These are phyloP conservation scores for Smithornis capensis DNA, from an alignment of 2,113 vertebrate species.

Conservation along the genomic window DNA sequence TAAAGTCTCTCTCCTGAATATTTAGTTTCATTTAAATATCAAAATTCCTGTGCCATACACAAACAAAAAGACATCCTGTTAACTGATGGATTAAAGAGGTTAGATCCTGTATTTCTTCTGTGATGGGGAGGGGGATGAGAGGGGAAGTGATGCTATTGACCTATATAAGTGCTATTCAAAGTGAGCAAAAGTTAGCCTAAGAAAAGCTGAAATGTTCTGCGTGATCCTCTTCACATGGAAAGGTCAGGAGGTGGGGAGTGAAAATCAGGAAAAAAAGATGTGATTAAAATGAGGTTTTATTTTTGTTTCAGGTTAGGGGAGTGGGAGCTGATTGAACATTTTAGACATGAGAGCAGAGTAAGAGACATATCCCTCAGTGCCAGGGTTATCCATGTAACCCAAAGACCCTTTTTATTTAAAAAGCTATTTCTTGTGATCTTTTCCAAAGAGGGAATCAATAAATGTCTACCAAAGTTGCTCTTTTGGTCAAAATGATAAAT, in stretches of 20 bases:
- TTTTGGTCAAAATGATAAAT: conserved; percentile 65
- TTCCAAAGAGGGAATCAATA: conserved; percentile 63
- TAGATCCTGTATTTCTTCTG: conserved; percentile 22
- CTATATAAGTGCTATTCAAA: conserved; percentile 68
- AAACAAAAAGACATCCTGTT: conserved; percentile 2
- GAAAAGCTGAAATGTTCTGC: conserved; percentile 65
- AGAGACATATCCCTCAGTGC: conserved; percentile 7
- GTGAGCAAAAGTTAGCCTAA: conserved; percentile 66
- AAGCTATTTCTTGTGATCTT: conserved; percentile 55
- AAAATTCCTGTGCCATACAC: not conserved
- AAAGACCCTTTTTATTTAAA: conserved; percentile 56
- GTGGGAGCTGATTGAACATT: conserved; percentile 48
- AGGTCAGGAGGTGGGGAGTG: conserved; percentile 60
- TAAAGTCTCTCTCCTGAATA: not conserved
- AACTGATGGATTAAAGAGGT: conserved; percentile 29
- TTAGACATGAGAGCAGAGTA: conserved; percentile 33
- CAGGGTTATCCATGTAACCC: conserved; percentile 52
- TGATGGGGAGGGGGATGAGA: conserved; percentile 38
- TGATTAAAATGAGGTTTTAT: conserved; percentile 67
- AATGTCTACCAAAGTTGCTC: conserved; percentile 45
- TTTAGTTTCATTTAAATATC: conserved; percentile 28
- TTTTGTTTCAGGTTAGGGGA: conserved; percentile 61
- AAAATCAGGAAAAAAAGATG: conserved; percentile 62
- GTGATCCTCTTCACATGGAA: conserved; percentile 62
- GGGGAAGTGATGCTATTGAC: conserved; percentile 66